Evolutionary conservation across 2,113 vertebrate species (phyloP), one percentile per base, ranked within the genome.

Genomic region (Todiramphus saurophagus): DNA sequence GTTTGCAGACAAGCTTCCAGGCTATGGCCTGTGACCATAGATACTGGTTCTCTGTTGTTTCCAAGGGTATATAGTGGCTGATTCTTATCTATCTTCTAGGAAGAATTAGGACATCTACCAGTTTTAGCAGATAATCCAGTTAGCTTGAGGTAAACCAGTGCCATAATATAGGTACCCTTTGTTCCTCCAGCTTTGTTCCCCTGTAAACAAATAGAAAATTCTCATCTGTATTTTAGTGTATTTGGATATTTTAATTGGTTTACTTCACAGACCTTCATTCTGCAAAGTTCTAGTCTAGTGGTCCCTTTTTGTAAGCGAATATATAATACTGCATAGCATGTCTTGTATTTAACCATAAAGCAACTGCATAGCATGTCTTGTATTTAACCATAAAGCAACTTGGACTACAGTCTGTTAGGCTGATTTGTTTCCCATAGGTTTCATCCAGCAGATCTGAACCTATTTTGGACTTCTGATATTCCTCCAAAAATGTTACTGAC

Each of bases 381-480:
- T 56, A 50, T 89, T 39, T 72, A 80, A 41, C 31, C 27, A 30
- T 44, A 76, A 91, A 64, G 60, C 73, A 78, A 13, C 9, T 7
- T 16, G 18, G 48, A 11, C 72, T 41, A 6, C 59, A 74, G 64
- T 41, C 72, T 63, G 6, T 30, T 55, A 44, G 51, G 33, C 83
- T 92, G 48, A 53, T 89, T 75, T 75, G 27, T 85, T 96, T 85
- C 62, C 19, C 19, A 35, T 73, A 85, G 87, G 53, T 94, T 96
- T 75, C 56, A 82, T 83, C 66, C 51, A 84, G 60, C 56, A 89
- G 28, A 91, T 79, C 28, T 87, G 91, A 94, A 58, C 27, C 84
- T 91, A 31, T 48, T 96, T 43, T 73, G 87, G 66, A 68, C 58
- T 87, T 91, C 13, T 35, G 92, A 30, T 59, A 55, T 81, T 91